A percentile compares a stretch with the other conserved stretches of the same genome.
phyloP scores from a whole-genome alignment of 2,888 invertebrate species.

The Lasioglossum lativentre region DNA sequence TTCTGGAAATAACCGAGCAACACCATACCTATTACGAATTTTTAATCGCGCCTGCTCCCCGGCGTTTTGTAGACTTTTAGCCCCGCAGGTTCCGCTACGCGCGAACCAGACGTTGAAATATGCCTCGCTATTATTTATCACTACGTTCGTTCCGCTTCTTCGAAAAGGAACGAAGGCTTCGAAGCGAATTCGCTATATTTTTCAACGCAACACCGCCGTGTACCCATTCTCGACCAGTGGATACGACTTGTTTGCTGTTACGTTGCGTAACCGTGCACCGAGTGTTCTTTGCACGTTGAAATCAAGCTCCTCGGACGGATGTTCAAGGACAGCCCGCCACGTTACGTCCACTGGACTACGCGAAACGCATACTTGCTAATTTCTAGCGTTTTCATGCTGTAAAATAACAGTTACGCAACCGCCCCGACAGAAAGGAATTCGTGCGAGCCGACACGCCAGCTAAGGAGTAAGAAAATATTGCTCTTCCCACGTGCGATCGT shows the following conservation, averaged over 20 bases:
- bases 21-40: conserved; percentile 20
- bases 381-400: conserved; percentile 2
- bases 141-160: neutral
- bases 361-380: conserved; percentile 29
- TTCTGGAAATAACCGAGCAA: conserved; percentile 17
- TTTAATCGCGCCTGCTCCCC: conserved; percentile 6
- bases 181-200: neutral
- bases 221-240: neutral
- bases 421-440: neutral
- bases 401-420: conserved; percentile 19
- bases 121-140: neutral
- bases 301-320: conserved; percentile 45
- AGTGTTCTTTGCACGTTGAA: conserved; percentile 58
- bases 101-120: neutral
- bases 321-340: conserved; percentile 62
- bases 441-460: neutral
- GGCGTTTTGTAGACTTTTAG: neutral
- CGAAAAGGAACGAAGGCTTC: neutral
- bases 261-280: conserved; percentile 55
- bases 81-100: neutral
- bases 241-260: conserved; percentile 47
- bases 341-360: conserved; percentile 32
- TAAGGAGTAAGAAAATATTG: neutral
- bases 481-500: neutral
- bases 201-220: conserved; percentile 16